These are phyloP conservation scores for Ectemnius continuus DNA, from an alignment of 2,888 invertebrate species.

Conservation along the genomic window DNA sequence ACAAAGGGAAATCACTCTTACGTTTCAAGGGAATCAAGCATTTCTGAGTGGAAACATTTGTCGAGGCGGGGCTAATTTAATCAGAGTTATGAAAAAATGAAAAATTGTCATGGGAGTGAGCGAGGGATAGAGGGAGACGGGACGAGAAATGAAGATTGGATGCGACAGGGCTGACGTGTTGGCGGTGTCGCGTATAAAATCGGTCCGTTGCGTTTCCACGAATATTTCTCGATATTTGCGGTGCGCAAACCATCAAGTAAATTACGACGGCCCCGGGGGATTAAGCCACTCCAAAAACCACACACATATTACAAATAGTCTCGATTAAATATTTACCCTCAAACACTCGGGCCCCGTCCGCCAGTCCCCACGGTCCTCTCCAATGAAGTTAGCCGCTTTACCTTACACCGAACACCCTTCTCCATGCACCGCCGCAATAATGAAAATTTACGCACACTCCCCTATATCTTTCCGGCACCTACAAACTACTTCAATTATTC, in stretches of 20 bases:
- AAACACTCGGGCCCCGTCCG: conserved; percentile 51
- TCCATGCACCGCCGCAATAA: conserved; percentile 27
- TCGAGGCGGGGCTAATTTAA: no score
- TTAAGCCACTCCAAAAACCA: conserved; percentile 64
- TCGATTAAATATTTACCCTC: conserved; percentile 71
- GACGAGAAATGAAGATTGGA: not conserved
- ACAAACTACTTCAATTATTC: conserved; percentile 17
- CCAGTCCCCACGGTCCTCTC: conserved; percentile 31
- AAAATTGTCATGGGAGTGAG: no score
- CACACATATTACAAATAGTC: conserved; percentile 65
- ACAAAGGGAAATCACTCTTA: no score
- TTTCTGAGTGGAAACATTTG: no score
- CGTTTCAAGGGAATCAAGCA: no score
- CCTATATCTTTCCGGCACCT: conserved; percentile 15
- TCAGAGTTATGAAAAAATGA: no score
- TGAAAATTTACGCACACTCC: conserved; percentile 45
- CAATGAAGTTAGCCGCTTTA: conserved; percentile 39
- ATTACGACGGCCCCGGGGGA: conserved; percentile 58
- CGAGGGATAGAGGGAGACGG: not conserved
- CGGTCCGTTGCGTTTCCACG: conserved; percentile 16
- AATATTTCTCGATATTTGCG: conserved; percentile 50
- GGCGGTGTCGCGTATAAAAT: conserved; percentile 10
- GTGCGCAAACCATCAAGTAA: conserved; percentile 57
- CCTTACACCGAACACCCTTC: conserved; percentile 22
- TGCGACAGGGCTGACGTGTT: not conserved